These are phyloP conservation scores for Rhynchopsitta pachyrhyncha DNA, from an alignment of 2,113 vertebrate species.

Conservation along the genomic window DNA sequence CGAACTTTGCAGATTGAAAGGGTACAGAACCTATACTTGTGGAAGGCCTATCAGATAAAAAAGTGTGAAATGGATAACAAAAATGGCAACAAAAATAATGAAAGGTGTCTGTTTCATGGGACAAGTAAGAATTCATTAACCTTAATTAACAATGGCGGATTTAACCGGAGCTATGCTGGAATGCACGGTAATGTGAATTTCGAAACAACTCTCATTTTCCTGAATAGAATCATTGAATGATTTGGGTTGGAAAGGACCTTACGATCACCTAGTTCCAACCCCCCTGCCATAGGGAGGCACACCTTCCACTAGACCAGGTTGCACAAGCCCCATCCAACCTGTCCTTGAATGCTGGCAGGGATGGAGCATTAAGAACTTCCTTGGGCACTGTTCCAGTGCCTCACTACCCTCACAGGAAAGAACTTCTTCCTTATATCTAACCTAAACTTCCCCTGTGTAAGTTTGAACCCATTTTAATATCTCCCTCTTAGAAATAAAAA, in stretches of 20 bases:
- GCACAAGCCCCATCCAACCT: not conserved
- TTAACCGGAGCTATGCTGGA: conserved; percentile 89
- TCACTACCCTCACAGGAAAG: not conserved
- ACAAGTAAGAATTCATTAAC: conserved; percentile 56
- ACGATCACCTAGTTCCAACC: not conserved
- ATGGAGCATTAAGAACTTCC: not conserved
- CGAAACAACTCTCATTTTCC: not conserved
- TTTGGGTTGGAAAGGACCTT: not conserved
- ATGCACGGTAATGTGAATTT: conserved; percentile 76
- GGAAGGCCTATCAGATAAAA: conserved; percentile 84
- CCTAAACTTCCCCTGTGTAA: not conserved
- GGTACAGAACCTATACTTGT: conserved; percentile 83
- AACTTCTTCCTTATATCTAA: not conserved
- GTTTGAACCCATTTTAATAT: not conserved
- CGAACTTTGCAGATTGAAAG: conserved; percentile 82
- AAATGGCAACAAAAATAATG: conserved; percentile 78
- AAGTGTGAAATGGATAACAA: conserved; percentile 82
- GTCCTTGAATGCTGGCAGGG: not conserved
- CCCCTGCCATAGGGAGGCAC: not conserved
- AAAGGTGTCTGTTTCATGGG: conserved; percentile 85
- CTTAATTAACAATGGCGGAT: conserved; percentile 79
- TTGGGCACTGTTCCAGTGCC: not conserved
- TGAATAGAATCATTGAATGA: not conserved
- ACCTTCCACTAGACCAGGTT: not conserved
- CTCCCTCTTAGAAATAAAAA: not conserved